Evolutionary conservation across 2,888 invertebrate genomes (phyloP), one percentile per base, ranked within the genome.

Genomic region (Drosophila formosana): DNA sequence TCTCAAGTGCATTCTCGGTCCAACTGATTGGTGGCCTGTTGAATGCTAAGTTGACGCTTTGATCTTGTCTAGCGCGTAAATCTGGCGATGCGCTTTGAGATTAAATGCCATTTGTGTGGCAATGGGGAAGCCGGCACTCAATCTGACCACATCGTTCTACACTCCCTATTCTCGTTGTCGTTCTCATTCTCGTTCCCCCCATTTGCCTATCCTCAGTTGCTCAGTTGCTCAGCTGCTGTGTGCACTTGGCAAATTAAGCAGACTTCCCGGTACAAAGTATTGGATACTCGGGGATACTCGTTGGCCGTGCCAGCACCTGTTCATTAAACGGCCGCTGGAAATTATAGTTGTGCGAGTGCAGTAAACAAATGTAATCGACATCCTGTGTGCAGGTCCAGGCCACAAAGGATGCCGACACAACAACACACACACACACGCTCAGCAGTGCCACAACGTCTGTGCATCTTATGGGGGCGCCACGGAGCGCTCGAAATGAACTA

Each of bases 331-430:
- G 66, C 52, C 68, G 41, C 53, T 66, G 83, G 72, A 84, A 84
- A 84, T 85, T 84, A 84, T 84, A 80, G 83, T 83, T 73, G 61
- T 65, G 72, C 71, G 72, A 83, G 80, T 80, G 85, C 83, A 85
- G 83, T 84, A 84, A 84, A 84, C 83, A 84, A 84, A 84, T 84
- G 83, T 81, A 84, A 84, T 81, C 85, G 85, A 84, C 83, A 85
- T 84, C 83, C 83, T 84, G 83, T 9, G 68, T 34, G 50, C 45
- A 51, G 32, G 57, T 34, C 32, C 55, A 37, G 47, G 55, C 65
- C 77, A 80, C 83, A 83, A 84, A 84, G 85, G 83, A 84, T 75
- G 83, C 83, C 83, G 78, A 52, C 75, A 66, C 49, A 18, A 18
- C 2, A 18, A 18, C 18, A 18, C 18, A 18, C 18, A 18, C 18